Base-by-base conservation (phyloP, 1,140 invertebrate species). In the Alviniconcha marisindica region DNA sequence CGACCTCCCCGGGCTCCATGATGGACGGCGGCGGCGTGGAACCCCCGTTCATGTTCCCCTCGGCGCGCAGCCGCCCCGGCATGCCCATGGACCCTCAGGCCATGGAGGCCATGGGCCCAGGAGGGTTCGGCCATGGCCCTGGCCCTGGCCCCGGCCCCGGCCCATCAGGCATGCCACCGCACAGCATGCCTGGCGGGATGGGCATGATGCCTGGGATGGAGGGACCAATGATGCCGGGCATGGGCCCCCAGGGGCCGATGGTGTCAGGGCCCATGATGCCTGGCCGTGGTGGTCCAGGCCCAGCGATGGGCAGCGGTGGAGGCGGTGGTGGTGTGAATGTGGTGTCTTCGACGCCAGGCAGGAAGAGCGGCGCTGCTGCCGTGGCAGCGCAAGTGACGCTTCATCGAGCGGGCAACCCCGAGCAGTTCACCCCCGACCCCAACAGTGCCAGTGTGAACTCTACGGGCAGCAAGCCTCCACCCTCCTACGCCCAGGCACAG, bases 221-320 rank as follows among this genome's bases (percentile, higher is more conserved):
- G 71, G 77, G 85, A 36, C 81, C 82, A 18, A 86, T 87, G 85
- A 85, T 84, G 81, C 86, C 86, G 28, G 83, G 84, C 33, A 87
- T 88, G 66, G 85, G 81, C 42, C 84, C 51, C 83, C 87, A 66
- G 86, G 85, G 96, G 95, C 60, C 96, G 95, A 1, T 54, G 88
- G n/a, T 86, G 86, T 44, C 83, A 24, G 81, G 74, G 81, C 83
- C 87, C 48, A 86, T 85, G 78, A 77, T 81, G 28, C 83, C 83
- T 18, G 79, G 82, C 21, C 51, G 86, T 85, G 87, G 83, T 44
- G 83, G 83, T 44, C 82, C 84, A 48, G 82, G 74, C 40, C 66
- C 79, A 14, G 85, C 85, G 79, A 83, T 89, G 82, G 84, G 87
- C 10, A 66, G n/a, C 40, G 28, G 18, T 28, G 31, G 56, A 10